Percentiles rank a stretch among this genome's conserved stretches.
Conservation (phyloP, 2,888 invertebrate genomes). For the Bursaphelenchus okinawaensis region DNA sequence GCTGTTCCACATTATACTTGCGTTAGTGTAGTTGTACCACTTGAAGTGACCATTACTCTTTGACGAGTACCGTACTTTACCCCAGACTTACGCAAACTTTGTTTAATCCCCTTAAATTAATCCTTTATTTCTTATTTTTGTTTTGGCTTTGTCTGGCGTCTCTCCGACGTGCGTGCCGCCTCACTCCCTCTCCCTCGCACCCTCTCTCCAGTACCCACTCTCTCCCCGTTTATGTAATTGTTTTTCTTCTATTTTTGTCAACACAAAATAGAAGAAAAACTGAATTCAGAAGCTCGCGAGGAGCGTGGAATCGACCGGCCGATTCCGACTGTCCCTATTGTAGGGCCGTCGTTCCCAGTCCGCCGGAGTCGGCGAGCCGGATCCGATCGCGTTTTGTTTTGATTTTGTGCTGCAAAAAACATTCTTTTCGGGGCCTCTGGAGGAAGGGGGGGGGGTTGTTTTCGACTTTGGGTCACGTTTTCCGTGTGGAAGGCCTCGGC, state of each 20-base stretch:
- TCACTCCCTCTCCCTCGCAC: background rate
- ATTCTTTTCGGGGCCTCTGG: background rate
- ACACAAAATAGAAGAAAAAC: no score
- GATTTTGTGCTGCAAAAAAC: background rate
- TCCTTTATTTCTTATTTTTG: background rate
- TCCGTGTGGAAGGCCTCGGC: background rate
- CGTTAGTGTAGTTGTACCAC: no score
- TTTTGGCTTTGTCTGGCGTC: background rate
- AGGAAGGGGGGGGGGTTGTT: background rate
- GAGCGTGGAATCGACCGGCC: no score
- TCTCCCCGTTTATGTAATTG: background rate
- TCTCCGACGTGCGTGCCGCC: background rate
- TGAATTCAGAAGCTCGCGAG: no score
- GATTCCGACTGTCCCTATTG: no score
- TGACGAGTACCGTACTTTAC: no score
- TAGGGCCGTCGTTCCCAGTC: background rate
- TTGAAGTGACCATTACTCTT: no score
- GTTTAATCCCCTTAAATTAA: background rate
- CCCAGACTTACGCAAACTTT: no score
- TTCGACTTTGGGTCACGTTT: conserved; percentile 8
- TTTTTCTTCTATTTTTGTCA: background rate
- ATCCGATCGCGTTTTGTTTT: background rate
- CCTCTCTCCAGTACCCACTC: no score
- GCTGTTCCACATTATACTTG: no score
- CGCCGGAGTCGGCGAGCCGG: background rate